Evolutionary conservation across 2,113 vertebrate species (phyloP).

Genomic region (Corythaixoides concolor): DNA sequence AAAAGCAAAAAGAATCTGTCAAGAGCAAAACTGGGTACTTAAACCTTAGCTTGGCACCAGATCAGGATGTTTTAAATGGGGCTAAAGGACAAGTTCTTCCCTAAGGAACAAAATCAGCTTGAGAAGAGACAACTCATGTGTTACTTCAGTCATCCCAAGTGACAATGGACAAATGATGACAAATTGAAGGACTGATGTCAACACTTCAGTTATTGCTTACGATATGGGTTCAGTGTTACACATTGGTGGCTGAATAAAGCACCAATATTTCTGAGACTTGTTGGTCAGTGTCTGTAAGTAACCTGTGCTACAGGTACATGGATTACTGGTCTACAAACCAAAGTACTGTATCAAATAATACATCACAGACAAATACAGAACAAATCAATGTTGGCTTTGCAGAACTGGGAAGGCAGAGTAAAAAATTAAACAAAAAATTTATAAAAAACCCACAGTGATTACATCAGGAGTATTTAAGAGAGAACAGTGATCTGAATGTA

Average conservation of each 20-base stretch:
- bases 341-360: neutral
- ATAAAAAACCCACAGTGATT: rapidly evolving
- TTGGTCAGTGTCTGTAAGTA: neutral
- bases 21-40: neutral
- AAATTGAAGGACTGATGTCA: conserved; percentile 47
- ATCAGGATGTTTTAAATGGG: conserved; percentile 7
- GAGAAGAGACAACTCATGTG: conserved; percentile 47
- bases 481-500: rapidly evolving
- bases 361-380: neutral
- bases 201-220: conserved; percentile 11
- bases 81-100: conserved; percentile 43
- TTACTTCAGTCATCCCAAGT: conserved; percentile 40
- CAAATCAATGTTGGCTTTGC: neutral
- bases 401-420: neutral
- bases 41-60: neutral
- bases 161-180: conserved; percentile 56
- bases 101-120: conserved; percentile 9
- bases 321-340: neutral
- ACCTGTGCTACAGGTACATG: neutral
- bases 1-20: neutral
- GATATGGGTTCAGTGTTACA: neutral
- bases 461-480: neutral
- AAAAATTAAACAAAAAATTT: neutral
- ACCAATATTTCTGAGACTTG: neutral
- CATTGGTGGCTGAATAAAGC: neutral